Base-by-base conservation (phyloP, 2,113 vertebrate species). In the Pangasianodon hypophthalmus region DNA sequence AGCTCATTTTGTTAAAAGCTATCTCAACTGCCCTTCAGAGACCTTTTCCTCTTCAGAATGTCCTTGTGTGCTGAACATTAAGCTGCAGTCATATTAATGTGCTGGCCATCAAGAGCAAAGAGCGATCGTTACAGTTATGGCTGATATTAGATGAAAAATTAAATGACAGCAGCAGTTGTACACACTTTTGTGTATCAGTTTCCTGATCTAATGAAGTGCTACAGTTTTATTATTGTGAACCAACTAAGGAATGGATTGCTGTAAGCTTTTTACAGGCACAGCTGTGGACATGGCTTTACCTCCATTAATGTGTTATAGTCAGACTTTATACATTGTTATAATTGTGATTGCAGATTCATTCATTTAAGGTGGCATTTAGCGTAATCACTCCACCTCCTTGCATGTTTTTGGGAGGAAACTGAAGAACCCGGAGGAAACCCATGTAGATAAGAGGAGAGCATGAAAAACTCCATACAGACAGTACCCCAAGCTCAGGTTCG, bases 1-100 rank as follows among this genome's bases (percentile, higher is more conserved):
- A 16, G 29, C 73, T 69, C 62, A 48, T 90, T 88, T 88, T 88
- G 56, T 81, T 86, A 86, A 91, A 82, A 88, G 73, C 71, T 71
- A 37, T 77, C n/a, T 77, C 54, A 64, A 87, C 64, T 29, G 71
- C 85, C 80, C 85, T 71, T 73, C 11, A 41, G 58, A 85, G 75
- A 83, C 37, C 29, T 64, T 60, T 67, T 2, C 52, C 41, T 44
- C 7, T 64, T 77, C 37, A 60, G 6, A 84, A 83, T 50, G 77
- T n/a, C 77, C 77, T 80, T 50, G 77, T 44, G 7, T 82, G 77
- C 19, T 90, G 32, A 88, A 89, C 4, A 50, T 44, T 60, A 85
- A 29, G 56, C 50, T 54, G 54, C 82, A 86, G 56, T 58, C 64
- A 44, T 83, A 85, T 85, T 41, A 44, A 14, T 77, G 64, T 54